Evolutionary conservation across 2,113 vertebrate genomes (phyloP).

Genomic region (Panthera uncia): DNA sequence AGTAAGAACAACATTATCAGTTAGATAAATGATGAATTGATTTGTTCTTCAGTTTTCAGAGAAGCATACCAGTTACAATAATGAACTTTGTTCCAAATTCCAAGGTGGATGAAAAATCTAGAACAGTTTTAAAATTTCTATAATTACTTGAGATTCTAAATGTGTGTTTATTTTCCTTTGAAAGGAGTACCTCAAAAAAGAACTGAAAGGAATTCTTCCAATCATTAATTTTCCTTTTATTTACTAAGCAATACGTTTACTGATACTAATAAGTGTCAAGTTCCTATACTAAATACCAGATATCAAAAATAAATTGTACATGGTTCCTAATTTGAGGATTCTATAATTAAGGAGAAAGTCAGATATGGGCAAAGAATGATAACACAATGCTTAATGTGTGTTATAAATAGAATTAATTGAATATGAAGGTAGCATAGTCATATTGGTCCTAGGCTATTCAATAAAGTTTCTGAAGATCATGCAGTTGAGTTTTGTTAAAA

Average conservation of each 20-base stretch:
- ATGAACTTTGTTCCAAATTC: not conserved
- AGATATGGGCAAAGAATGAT: not conserved
- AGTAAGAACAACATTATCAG: not conserved
- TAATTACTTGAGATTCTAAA: not conserved
- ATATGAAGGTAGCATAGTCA: not conserved
- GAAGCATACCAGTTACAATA: not conserved
- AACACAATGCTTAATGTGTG: not conserved
- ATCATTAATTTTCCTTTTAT: not conserved
- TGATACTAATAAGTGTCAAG: not conserved
- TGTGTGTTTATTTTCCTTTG: not conserved
- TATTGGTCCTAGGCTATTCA: not conserved
- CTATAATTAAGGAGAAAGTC: not conserved
- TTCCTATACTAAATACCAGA: not conserved
- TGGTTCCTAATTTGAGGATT: not conserved
- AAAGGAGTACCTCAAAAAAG: slow-evolving; percentile 10
- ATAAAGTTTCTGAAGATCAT: not conserved
- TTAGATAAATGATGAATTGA: not conserved
- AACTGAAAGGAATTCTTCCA: not conserved
- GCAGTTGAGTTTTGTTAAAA: not conserved
- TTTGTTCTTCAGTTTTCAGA: slow-evolving; percentile 30
- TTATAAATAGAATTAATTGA: not conserved
- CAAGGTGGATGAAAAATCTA: not conserved
- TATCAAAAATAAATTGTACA: not conserved
- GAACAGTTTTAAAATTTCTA: not conserved
- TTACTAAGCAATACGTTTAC: not conserved